Evolutionary conservation across 2,113 vertebrate genomes (phyloP), one percentile per base, ranked within the genome.

Genomic region (Phoxinus phoxinus): DNA sequence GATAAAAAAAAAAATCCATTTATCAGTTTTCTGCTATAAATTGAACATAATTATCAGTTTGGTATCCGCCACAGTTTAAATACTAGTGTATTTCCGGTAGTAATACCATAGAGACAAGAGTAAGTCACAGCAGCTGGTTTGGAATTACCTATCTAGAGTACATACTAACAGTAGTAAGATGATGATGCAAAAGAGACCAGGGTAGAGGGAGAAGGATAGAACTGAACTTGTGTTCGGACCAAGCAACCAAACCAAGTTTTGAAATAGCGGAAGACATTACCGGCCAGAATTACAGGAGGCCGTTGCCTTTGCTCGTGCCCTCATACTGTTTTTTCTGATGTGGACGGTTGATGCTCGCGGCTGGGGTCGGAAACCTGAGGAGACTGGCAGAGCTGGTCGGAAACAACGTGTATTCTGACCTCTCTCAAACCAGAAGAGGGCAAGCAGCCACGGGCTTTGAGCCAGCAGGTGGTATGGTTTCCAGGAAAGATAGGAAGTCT

Each of bases 391-490:
- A 37, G 73, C 74, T 48, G 41, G 73, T 69, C 84, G 76, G 79
- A 77, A 88, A 80, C 81, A 32, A 81, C 56, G 84, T 86, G 89
- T 61, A 79, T 58, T 76, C 71, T 87, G 88, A 87, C 89, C 90
- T 90, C 88, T 81, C 35, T n/a, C 67, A 56, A 83, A 77, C 71
- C 27, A 81, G 83, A 59, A 81, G 51, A 84, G 85, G 75, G 65
- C 82, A 79, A 61, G 56, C 69, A 11, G 61, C 87, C 73, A 63
- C 84, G 88, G 90, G 86, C 90, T 90, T 53, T 30, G 27, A 63
- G 73, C 48, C 73, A 88, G 90, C 88, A 89, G 85, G 89, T 89
- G 63, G 61, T 84, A 81, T 78, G 85, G 77, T 89, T 88, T 86
- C 86, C 86, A 87, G 90, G 81, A 86, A 30, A 86, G 81, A 30